Evolutionary conservation across 2,113 vertebrate species (phyloP).

Genomic region (Panthera leo): DNA sequence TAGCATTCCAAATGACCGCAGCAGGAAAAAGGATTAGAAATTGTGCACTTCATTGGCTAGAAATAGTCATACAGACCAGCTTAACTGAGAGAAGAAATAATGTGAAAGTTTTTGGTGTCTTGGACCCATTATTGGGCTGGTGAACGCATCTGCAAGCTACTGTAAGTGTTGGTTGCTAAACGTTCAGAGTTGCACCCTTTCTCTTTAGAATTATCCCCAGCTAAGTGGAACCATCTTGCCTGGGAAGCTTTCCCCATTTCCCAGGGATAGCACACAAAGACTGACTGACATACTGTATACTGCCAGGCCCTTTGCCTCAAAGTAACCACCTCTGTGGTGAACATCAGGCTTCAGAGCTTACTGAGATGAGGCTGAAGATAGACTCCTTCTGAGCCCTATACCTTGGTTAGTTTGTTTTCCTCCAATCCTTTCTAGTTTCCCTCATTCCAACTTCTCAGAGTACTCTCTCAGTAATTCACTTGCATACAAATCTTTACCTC

Average conservation of each 20-base stretch:
- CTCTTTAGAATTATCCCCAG: background rate
- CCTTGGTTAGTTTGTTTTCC: background rate
- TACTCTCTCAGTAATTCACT: background rate
- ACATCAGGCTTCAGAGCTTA: background rate
- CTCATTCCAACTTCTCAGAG: background rate
- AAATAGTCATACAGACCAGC: background rate
- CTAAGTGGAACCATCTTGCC: background rate
- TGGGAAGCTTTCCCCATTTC: background rate
- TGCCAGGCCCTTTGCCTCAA: background rate
- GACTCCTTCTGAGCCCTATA: background rate
- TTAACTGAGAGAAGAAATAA: background rate
- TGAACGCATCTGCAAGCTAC: background rate
- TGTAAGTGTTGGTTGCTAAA: background rate
- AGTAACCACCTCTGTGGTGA: background rate
- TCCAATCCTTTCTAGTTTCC: background rate
- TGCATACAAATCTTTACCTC: background rate
- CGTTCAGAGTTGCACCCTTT: background rate
- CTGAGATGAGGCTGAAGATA: background rate
- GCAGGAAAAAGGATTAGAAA: background rate
- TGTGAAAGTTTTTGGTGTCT: background rate
- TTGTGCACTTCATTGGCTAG: background rate
- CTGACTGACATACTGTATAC: background rate
- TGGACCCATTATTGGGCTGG: background rate
- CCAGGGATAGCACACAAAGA: background rate
- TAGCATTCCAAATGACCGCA: background rate